Evolutionary conservation across 2,888 invertebrate genomes (phyloP), one percentile per base, ranked within the genome.

Genomic region (Nipponacmea schrenckii): DNA sequence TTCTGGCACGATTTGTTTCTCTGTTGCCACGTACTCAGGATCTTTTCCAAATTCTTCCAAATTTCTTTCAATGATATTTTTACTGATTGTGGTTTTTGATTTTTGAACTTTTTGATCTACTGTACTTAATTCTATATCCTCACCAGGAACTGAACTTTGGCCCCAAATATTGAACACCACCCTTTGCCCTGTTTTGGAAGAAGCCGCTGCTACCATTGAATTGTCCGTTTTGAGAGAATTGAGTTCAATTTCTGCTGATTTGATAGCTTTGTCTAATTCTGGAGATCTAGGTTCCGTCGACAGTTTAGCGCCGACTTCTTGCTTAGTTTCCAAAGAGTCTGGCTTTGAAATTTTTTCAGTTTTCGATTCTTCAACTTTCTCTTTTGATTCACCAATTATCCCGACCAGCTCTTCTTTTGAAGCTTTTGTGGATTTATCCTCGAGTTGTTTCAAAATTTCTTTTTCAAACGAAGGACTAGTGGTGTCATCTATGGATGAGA

Each of bases 401-500:
- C 62, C 46, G 15, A 64, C 56, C 7, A 62, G 39, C 39, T 39
- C 39, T 8, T 10, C 39, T 39, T 39, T 10, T 8, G 39, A 10
- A 39, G 39, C 1, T 46, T 67, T 64, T 15, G 45, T 39, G 10
- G 45, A 50, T 27, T 71, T 74, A 45, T 65, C 68, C 63, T 78
- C 77, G 14, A 79, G 79, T 26, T 80, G 77, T 62, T 78, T 77
- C 1, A 85, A 71, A 62, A 85, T 78, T 64, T 83, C 84, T 62
- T 78, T 78, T 56, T 87, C 85, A 64, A 80, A 75, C 2, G 86
- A 82, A 17, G 87, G 85, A 73, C 86, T 87, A 5, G 87, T 79
- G 0, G 88, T 86, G 77, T 89, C 89, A 82, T 89, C 89, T 15
- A 85, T 82, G 69, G 83, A 84, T 1, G 89, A 89, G 71, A 81